Evolutionary conservation across 2,113 vertebrate species (phyloP).

Genomic region (Gopherus evgoodei): DNA sequence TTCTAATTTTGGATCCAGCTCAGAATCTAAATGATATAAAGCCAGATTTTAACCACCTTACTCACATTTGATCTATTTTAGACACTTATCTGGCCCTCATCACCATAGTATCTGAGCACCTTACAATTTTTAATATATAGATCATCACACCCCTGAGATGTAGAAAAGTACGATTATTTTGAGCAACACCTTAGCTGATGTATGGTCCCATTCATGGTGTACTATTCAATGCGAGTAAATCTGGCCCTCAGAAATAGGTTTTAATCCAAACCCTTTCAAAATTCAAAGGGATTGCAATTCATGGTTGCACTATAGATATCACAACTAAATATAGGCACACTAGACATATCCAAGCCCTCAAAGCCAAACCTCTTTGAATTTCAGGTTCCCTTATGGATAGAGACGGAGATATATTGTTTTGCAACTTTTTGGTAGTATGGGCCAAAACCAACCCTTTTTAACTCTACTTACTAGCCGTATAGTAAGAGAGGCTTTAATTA

Average conservation of each 20-base stretch:
- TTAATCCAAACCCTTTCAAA: conserved; percentile 23
- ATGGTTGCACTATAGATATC: conserved; percentile 5
- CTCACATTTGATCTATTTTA: background rate
- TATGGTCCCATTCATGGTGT: background rate
- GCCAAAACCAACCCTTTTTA: conserved; percentile 60
- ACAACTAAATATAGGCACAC: conserved; percentile 50
- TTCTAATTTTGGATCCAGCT: background rate
- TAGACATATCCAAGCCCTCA: conserved; percentile 38
- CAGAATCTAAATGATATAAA: background rate
- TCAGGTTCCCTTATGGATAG: conserved; percentile 29
- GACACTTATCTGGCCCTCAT: background rate
- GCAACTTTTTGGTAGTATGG: conserved; percentile 26
- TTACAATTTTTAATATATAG: background rate
- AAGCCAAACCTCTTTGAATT: conserved; percentile 30
- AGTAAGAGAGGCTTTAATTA: conserved; percentile 69
- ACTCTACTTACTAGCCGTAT: conserved; percentile 51
- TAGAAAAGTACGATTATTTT: background rate
- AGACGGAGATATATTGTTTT: conserved; percentile 46
- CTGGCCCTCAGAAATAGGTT: background rate
- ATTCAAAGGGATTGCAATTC: conserved; percentile 1
- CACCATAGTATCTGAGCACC: background rate
- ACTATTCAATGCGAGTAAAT: background rate
- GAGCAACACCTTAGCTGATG: background rate
- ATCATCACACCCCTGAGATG: background rate
- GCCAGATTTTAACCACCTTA: background rate